A percentile compares a stretch with the other conserved stretches of the same genome.
Conservation (phyloP, 1,140 invertebrate genomes). For the Aphelenchoides avenae region DNA sequence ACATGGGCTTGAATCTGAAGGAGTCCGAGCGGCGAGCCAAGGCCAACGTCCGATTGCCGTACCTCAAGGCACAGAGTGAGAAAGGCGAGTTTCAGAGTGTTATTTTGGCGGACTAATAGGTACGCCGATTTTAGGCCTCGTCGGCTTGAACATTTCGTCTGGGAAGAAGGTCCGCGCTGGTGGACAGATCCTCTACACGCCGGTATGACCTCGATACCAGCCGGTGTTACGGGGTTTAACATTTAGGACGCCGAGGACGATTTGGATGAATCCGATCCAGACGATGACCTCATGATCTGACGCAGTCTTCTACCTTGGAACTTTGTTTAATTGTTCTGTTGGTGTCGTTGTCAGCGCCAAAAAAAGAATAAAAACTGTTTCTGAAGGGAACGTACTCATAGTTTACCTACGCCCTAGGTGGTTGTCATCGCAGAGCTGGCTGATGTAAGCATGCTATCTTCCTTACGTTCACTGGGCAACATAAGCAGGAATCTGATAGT, state of each 20-base stretch:
- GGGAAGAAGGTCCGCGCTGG: slow-evolving; percentile 41
- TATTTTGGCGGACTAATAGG: neutral
- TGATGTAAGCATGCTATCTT: too few relatives aligned
- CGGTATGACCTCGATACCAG: too few relatives aligned
- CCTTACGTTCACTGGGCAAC: too few relatives aligned
- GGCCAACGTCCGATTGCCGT: slow-evolving; percentile 25
- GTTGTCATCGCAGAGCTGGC: too few relatives aligned
- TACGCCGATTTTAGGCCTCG: slow-evolving; percentile 19
- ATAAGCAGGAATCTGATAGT: too few relatives aligned
- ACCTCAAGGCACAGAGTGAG: slow-evolving; percentile 30
- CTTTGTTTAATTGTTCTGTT: neutral
- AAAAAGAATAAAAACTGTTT: too few relatives aligned
- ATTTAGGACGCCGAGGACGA: slow-evolving; percentile 51
- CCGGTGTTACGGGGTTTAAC: too few relatives aligned
- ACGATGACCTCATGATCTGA: slow-evolving; percentile 56
- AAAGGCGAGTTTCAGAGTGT: slow-evolving; percentile 25
- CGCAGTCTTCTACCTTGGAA: neutral
- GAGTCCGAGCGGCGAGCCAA: slow-evolving; percentile 33
- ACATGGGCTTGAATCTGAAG: slow-evolving; percentile 34
- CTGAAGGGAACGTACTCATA: too few relatives aligned
- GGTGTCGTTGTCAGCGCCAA: neutral
- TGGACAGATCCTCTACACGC: slow-evolving; percentile 51
- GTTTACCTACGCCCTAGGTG: too few relatives aligned
- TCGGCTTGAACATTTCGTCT: slow-evolving; percentile 31
- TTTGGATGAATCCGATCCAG: slow-evolving; percentile 54